phyloP scores from a whole-genome alignment of 2,888 invertebrate species.

The Harpalus rufipes region DNA sequence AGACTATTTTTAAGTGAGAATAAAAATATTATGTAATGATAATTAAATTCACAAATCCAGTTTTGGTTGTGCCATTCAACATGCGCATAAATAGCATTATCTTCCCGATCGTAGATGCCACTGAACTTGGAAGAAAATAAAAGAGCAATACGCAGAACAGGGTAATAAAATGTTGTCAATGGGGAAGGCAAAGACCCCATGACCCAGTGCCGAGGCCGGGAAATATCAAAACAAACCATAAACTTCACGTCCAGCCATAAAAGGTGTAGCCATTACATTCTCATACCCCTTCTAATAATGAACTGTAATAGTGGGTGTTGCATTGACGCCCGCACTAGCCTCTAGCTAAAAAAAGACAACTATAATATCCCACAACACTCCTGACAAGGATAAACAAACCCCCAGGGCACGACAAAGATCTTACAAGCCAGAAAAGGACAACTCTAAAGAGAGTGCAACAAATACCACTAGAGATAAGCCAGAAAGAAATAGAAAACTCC shows the following conservation, averaged over 20 bases:
- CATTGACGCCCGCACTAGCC: slow-evolving; percentile 49
- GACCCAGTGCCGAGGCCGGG: slow-evolving; percentile 71
- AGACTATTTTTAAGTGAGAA: neutral
- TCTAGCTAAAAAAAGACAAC: slow-evolving; percentile 51
- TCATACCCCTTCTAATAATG: slow-evolving; percentile 70
- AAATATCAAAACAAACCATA: slow-evolving; percentile 74
- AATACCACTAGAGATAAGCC: slow-evolving; percentile 26
- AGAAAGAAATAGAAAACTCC: slow-evolving; percentile 56
- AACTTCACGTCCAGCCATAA: slow-evolving; percentile 72
- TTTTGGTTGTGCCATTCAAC: slow-evolving; percentile 6
- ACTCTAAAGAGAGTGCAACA: slow-evolving; percentile 18
- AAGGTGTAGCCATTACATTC: slow-evolving; percentile 70
- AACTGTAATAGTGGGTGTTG: slow-evolving; percentile 67
- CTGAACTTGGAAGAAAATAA: slow-evolving; percentile 62
- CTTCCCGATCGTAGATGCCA: slow-evolving; percentile 57
- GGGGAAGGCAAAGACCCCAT: slow-evolving; percentile 71
- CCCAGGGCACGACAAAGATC: slow-evolving; percentile 41
- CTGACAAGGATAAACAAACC: slow-evolving; percentile 51
- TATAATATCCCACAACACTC: neutral
- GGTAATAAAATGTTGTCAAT: slow-evolving; percentile 68
- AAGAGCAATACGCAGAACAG: slow-evolving; percentile 58
- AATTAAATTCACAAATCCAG: slow-evolving; percentile 39
- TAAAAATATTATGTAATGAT: slow-evolving; percentile 14
- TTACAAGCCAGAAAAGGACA: slow-evolving; percentile 42
- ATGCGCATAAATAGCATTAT: slow-evolving; percentile 50